Conservation (phyloP, 2,113 vertebrate genomes). For the Zapus hudsonius region DNA sequence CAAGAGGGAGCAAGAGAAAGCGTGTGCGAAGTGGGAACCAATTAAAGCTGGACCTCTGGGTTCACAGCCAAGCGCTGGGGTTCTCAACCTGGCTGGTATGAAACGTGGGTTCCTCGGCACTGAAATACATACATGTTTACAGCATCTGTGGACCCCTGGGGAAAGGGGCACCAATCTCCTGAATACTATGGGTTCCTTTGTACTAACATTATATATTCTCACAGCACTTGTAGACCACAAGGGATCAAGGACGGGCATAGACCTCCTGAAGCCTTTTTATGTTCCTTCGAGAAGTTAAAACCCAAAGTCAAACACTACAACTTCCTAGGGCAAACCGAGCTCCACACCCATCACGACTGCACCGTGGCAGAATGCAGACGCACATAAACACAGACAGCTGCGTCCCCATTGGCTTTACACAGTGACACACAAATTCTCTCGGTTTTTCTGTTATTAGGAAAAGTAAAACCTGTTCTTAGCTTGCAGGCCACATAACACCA, state of each 20-base stretch:
- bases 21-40: rapidly evolving
- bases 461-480: neutral
- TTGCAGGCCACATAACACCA: neutral
- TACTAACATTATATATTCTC: neutral
- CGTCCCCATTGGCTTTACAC: neutral
- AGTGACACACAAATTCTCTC: neutral
- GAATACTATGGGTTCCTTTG: neutral
- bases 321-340: neutral
- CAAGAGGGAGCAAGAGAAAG: neutral
- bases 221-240: neutral
- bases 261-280: neutral
- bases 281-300: neutral
- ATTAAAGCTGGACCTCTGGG: neutral
- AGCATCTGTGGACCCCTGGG: too few relatives aligned
- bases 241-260: neutral
- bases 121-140: too few relatives aligned
- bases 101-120: too few relatives aligned
- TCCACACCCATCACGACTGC: neutral
- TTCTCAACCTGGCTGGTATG: neutral
- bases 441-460: neutral
- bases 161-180: neutral
- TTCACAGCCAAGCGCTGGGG: rapidly evolving
- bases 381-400: neutral
- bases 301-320: neutral
- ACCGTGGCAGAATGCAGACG: neutral